phyloP scores from a whole-genome alignment of 2,888 invertebrate genomes.

The Athrips mouffetella region DNA sequence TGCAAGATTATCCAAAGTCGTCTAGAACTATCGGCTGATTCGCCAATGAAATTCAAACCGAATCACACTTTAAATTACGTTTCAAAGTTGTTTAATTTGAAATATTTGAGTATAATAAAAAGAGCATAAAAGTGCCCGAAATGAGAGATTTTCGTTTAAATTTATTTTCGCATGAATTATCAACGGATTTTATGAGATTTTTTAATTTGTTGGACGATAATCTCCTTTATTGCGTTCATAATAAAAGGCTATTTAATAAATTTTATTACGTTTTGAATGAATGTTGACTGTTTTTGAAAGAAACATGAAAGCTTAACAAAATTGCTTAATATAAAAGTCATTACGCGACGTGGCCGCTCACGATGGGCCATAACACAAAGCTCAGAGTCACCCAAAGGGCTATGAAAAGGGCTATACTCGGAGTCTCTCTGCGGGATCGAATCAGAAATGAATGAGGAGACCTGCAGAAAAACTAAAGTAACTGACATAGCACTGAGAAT shows the following conservation, averaged over 20 bases:
- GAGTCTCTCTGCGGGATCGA: no score
- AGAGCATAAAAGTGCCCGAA: background rate
- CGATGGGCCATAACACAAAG: no score
- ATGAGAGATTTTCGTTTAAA: background rate
- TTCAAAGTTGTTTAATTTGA: no score
- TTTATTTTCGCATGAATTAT: slow-evolving; percentile 10
- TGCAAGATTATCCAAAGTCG: slow-evolving; percentile 25
- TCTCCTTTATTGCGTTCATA: background rate
- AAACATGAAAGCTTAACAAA: no score
- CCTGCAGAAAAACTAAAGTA: no score
- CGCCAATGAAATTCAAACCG: background rate
- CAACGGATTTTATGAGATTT: background rate
- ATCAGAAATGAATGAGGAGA: no score
- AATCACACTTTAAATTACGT: no score
- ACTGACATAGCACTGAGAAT: no score
- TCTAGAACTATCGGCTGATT: slow-evolving; percentile 26
- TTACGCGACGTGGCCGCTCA: no score
- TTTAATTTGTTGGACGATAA: background rate
- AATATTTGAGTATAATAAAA: background rate
- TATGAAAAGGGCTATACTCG: no score
- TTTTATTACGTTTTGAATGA: background rate
- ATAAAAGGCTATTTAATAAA: background rate
- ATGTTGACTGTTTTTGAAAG: background rate
- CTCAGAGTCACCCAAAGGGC: no score
- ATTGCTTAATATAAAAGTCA: no score